A percentile compares a stretch with the other conserved stretches of the same genome.
Conservation (phyloP, 2,113 vertebrate species). For the Alaudala cheleensis region DNA sequence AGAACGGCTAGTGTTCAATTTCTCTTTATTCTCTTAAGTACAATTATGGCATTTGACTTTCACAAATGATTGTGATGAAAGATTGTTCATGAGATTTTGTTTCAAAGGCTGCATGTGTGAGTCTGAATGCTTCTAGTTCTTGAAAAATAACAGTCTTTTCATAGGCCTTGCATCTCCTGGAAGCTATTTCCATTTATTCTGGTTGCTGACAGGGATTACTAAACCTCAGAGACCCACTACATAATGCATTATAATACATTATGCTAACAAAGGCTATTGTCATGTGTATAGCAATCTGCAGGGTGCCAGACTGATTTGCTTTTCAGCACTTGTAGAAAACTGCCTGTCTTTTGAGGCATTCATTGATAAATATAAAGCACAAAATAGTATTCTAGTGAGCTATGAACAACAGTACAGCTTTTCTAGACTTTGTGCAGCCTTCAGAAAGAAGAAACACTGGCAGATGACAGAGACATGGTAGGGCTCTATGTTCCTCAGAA, state of each 20-base stretch:
- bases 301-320: background rate
- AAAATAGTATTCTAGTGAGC: background rate
- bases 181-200: slow-evolving; percentile 25
- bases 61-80: background rate
- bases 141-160: slow-evolving; percentile 2
- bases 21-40: background rate
- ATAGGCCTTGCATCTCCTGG: background rate
- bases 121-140: background rate
- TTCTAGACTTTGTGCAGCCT: background rate
- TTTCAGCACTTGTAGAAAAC: background rate
- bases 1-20: background rate
- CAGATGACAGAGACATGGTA: background rate
- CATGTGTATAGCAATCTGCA: background rate
- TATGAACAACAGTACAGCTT: background rate
- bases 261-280: slow-evolving; percentile 2
- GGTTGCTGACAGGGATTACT: slow-evolving; percentile 21
- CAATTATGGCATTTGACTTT: background rate
- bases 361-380: background rate
- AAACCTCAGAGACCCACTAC: background rate
- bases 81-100: background rate
- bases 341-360: background rate
- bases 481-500: background rate
- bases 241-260: background rate
- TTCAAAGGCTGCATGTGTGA: background rate
- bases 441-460: background rate